Evolutionary conservation across 2,113 vertebrate species (phyloP), one percentile per base, ranked within the genome.

Genomic region (Catagonus wagneri): DNA sequence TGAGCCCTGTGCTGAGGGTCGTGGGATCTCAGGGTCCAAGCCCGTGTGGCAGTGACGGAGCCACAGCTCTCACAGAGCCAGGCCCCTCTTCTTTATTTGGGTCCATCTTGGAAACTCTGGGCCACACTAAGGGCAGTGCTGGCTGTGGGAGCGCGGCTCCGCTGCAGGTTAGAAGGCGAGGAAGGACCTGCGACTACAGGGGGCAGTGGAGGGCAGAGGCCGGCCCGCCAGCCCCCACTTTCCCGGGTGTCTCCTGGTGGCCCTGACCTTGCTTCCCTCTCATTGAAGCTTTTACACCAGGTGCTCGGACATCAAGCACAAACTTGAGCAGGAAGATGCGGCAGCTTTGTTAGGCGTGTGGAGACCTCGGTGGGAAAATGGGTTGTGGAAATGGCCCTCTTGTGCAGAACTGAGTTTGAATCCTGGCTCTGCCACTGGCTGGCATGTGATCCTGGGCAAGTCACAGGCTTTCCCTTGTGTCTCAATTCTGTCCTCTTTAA

Each of bases 171-270:
- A n/a, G 60, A 60, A 32, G 29, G 11, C 13, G 16, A 20, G 76
- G 39, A 14, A 71, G 54, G 14, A 15, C 25, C 34, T 9, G 0
- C 6, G 0, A 4, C 5, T n/a, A 23, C 15, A 20, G 2, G 0
- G 44, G 39, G 44, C 0, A 1, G 52, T 44, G 63, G 2, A 12
- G 20, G 80, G 44, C 69, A n/a, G 36, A 7, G 14, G 34, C 39
- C 63, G 29, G 25, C 2, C 58, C 19, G 0, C 27, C 58, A 32
- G 65, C 36, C 19, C 27, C 0, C 25, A 0, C 8, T 27, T n/a
- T 4, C 3, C n/a, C 12, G 0, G 0, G 44, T 15, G n/a, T 44
- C 39, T 81, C 52, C 71, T 16, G 0, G 1, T 4, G 13, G 0
- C 71, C 22, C 19, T 6, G 17, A 14, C 74, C 63, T 32, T 2